Evolutionary conservation across 2,888 invertebrate species (phyloP).

Genomic region (Tenthredo distinguenda): DNA sequence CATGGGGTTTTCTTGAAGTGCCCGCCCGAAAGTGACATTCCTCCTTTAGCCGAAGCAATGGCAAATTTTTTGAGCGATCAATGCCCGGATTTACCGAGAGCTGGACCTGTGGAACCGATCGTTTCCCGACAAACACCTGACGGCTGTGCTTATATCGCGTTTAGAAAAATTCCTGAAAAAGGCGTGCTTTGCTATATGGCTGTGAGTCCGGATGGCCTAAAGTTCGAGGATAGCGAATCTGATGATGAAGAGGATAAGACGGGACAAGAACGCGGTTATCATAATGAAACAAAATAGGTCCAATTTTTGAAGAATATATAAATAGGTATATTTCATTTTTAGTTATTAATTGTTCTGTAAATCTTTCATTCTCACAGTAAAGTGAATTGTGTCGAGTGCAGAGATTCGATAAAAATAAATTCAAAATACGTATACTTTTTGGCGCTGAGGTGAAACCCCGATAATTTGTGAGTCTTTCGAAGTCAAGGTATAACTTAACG

Average conservation of each 20-base stretch:
- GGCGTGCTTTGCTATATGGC: slow-evolving; percentile 82
- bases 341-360: not conserved
- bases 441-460: not conserved
- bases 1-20: slow-evolving; percentile 79
- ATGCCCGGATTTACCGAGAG: slow-evolving; percentile 78
- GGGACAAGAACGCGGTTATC: not conserved
- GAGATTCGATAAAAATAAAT: not conserved
- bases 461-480: not conserved
- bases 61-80: slow-evolving; percentile 72
- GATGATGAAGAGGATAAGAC: slow-evolving; percentile 44
- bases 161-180: slow-evolving; percentile 79
- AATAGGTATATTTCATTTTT: not conserved
- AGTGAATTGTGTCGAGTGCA: not conserved
- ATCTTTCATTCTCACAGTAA: not conserved
- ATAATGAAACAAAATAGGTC: not conserved
- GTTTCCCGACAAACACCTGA: slow-evolving; percentile 80
- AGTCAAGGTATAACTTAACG: slow-evolving; percentile 10
- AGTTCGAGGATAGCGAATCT: slow-evolving; percentile 42
- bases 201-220: slow-evolving; percentile 76
- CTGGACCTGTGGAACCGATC: slow-evolving; percentile 80
- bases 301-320: not conserved
- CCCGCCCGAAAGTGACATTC: slow-evolving; percentile 76
- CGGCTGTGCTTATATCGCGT: slow-evolving; percentile 80
- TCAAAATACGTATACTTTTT: not conserved
- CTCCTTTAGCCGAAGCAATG: slow-evolving; percentile 78